Percentiles rank a stretch among this genome's conserved stretches.
Conservation (phyloP, 2,797 vertebrate genomes). For the Syndactyla subalaris region DNA sequence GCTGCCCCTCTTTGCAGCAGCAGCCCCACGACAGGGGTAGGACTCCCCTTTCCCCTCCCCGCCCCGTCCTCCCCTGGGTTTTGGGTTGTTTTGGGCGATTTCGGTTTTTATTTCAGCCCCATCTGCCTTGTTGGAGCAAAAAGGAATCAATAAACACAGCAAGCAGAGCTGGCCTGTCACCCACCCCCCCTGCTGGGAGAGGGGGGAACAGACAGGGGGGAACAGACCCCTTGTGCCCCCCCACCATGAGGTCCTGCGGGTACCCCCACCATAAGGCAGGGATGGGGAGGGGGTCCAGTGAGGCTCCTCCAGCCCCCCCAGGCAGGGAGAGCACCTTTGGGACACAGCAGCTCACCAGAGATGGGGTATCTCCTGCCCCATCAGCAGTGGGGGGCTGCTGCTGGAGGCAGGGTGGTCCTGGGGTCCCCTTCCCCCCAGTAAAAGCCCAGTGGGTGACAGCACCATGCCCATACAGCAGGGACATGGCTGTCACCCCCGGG, state of each 20-base stretch:
- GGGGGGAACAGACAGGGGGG: not conserved
- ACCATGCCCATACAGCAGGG: accelerated
- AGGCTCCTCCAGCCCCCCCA: not conserved
- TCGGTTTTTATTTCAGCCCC: slow-evolving; percentile 41
- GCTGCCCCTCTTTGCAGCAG: not conserved
- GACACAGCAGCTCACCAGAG: not conserved
- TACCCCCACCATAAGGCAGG: not conserved
- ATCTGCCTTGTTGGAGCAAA: slow-evolving; percentile 43
- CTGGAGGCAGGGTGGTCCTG: not conserved
- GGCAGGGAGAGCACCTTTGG: not conserved
- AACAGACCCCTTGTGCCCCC: not conserved
- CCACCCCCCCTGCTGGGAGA: not conserved
- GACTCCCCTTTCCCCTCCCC: not conserved
- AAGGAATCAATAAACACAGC: slow-evolving; percentile 60
- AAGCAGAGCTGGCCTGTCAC: not conserved
- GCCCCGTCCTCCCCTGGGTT: not conserved
- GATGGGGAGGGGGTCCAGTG: accelerated
- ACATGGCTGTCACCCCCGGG: accelerated
- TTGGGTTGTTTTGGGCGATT: slow-evolving; percentile 12
- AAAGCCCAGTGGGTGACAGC: accelerated
- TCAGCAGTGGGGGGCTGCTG: not conserved
- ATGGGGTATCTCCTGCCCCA: not conserved
- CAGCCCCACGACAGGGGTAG: not conserved
- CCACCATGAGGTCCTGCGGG: accelerated
- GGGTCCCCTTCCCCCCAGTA: not conserved